phyloP scores from a whole-genome alignment of 1,140 invertebrate species.

The Episyrphus balteatus region DNA sequence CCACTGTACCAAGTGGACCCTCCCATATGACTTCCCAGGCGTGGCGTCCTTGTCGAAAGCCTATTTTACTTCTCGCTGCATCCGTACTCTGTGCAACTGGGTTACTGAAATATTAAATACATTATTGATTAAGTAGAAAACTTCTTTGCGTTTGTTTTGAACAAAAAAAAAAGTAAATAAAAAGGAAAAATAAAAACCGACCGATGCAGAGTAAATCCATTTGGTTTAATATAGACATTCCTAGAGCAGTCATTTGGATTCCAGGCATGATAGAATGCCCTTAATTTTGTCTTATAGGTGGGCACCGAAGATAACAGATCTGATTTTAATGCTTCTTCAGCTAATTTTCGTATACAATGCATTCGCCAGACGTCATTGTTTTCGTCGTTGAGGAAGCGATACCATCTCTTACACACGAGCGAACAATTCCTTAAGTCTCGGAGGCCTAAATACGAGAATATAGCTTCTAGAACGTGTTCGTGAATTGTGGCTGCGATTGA shows the following conservation, averaged over 20 bases:
- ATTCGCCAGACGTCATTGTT: slow-evolving; percentile 92
- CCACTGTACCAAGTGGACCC: slow-evolving; percentile 91
- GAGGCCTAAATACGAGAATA: slow-evolving; percentile 87
- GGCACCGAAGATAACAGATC: slow-evolving; percentile 80
- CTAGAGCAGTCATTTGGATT: slow-evolving; percentile 93
- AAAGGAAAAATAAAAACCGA: slow-evolving; percentile 5
- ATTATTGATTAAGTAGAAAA: background rate
- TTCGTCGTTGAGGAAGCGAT: slow-evolving; percentile 80
- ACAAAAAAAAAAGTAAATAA: background rate
- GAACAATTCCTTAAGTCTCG: slow-evolving; percentile 79
- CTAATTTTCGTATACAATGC: slow-evolving; percentile 77
- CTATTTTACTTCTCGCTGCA: slow-evolving; percentile 87
- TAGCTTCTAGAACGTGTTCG: slow-evolving; percentile 78
- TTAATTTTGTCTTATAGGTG: slow-evolving; percentile 87
- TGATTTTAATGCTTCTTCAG: slow-evolving; percentile 84
- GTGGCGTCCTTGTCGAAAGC: slow-evolving; percentile 86
- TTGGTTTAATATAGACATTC: slow-evolving; percentile 94
- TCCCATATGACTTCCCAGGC: slow-evolving; percentile 99
- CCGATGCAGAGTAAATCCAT: slow-evolving; percentile 93
- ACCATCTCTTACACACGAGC: slow-evolving; percentile 90
- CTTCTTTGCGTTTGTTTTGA: background rate
- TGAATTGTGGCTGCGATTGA: slow-evolving; percentile 24
- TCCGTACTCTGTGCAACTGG: slow-evolving; percentile 98
- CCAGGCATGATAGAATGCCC: slow-evolving; percentile 93
- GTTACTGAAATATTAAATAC: slow-evolving; percentile 47